A percentile compares a stretch with the other conserved stretches of the same genome.
phyloP scores from a whole-genome alignment of 2,113 vertebrate species.

The Megaceryle maxima region DNA sequence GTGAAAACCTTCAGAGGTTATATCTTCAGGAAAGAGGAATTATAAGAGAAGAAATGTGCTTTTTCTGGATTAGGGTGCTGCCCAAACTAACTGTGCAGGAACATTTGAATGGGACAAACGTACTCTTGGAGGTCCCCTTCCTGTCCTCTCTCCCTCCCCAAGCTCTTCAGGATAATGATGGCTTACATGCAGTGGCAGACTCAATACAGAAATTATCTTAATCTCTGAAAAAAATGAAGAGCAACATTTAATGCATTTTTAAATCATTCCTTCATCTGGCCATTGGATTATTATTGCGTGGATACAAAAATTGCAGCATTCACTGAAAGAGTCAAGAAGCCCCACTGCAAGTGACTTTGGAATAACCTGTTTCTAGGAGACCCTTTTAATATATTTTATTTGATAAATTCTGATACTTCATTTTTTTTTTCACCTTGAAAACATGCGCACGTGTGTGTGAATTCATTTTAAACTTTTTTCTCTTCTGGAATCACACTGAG shows the following conservation, averaged over 20 bases:
- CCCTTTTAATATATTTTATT: not conserved
- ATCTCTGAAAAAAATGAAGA: not conserved
- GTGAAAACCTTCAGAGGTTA: not conserved
- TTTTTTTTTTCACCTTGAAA: not conserved
- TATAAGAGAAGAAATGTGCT: not conserved
- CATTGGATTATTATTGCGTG: not conserved
- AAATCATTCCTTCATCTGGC: not conserved
- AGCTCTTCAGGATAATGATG: not conserved
- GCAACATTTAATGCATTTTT: not conserved
- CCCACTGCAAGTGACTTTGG: not conserved
- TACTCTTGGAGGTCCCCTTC: not conserved
- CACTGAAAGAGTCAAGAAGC: not conserved
- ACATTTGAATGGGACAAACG: not conserved
- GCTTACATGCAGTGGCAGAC: not conserved
- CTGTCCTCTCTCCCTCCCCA: not conserved
- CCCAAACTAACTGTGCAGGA: too few species aligned
- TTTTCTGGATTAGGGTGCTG: not conserved
- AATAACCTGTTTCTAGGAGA: not conserved
- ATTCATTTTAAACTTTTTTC: not conserved
- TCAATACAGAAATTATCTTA: not conserved
- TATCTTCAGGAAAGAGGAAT: not conserved
- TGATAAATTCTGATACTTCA: not conserved
- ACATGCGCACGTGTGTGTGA: not conserved
- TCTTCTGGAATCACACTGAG: not conserved
- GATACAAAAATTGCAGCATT: not conserved